A percentile compares a stretch with the other conserved stretches of the same genome.
phyloP scores from a whole-genome alignment of 2,797 vertebrate species.

The Hydrolagus colliei region DNA sequence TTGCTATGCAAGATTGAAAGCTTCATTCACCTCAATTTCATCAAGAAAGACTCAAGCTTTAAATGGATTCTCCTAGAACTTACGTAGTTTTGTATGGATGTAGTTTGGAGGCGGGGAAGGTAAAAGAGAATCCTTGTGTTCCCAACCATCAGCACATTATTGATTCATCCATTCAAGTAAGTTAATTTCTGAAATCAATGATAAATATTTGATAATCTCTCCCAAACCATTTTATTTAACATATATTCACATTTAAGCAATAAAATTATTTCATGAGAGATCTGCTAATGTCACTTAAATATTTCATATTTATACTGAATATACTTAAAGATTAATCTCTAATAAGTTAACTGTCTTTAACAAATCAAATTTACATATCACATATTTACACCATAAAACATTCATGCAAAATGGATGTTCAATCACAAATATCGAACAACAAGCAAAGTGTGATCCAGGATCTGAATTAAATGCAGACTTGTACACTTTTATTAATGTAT shows the following conservation, averaged over 20 bases:
- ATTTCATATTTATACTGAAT: neutral
- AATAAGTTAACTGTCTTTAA: conserved; percentile 2
- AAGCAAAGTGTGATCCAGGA: too few relatives aligned
- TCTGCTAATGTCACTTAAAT: neutral
- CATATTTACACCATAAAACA: conserved; percentile 14
- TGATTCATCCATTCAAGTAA: too few relatives aligned
- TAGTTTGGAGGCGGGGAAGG: too few relatives aligned
- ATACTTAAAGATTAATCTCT: neutral
- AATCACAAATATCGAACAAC: conserved; percentile 2
- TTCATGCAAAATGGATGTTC: neutral
- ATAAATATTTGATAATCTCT: neutral
- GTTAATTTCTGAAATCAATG: neutral
- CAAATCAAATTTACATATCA: conserved; percentile 8
- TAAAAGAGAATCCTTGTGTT: too few relatives aligned
- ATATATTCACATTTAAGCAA: neutral
- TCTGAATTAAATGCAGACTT: neutral
- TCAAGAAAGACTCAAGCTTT: neutral
- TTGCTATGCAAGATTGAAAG: too few relatives aligned
- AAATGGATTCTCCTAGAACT: neutral
- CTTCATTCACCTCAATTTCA: neutral
- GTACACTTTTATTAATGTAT: neutral
- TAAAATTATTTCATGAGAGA: neutral
- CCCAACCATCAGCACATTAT: too few relatives aligned
- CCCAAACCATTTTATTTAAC: neutral
- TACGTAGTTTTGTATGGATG: too few relatives aligned